Conservation (phyloP, 2,888 invertebrate species). For the Stenotaenia linearis region DNA sequence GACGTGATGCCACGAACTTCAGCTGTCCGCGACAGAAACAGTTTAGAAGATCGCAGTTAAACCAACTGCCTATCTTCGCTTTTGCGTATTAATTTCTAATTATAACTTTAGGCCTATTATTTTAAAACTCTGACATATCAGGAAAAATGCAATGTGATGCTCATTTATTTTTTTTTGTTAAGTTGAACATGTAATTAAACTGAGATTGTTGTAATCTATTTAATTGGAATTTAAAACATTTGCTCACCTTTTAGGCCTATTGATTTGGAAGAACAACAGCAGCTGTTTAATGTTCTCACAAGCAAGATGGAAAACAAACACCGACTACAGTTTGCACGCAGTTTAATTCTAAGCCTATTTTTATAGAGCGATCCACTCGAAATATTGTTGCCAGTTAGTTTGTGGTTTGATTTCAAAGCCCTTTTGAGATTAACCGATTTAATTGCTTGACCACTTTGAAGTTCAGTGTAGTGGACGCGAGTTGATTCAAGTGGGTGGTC, state of each 20-base stretch:
- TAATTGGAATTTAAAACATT: conserved; percentile 16
- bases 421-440: conserved; percentile 21
- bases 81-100: neutral
- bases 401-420: conserved; percentile 24
- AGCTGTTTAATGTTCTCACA: conserved; percentile 8
- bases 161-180: too few relatives aligned
- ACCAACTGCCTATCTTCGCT: too few relatives aligned
- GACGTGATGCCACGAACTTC: neutral
- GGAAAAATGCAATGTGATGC: neutral
- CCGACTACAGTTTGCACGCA: neutral
- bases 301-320: conserved; percentile 12
- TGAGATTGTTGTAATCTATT: neutral
- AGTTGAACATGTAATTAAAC: neutral
- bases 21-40: too few relatives aligned
- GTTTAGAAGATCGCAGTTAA: neutral
- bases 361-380: neutral
- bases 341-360: conserved; percentile 14
- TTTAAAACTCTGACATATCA: neutral
- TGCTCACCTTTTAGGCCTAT: neutral
- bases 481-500: conserved; percentile 21
- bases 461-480: neutral
- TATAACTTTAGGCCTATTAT: neutral
- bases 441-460: conserved; percentile 22
- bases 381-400: conserved; percentile 23
- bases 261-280: neutral